A percentile compares a stretch with the other conserved stretches of the same genome.
These are phyloP conservation scores for Sitophilus oryzae DNA, from an alignment of 1,140 invertebrate species.

Conservation along the genomic window DNA sequence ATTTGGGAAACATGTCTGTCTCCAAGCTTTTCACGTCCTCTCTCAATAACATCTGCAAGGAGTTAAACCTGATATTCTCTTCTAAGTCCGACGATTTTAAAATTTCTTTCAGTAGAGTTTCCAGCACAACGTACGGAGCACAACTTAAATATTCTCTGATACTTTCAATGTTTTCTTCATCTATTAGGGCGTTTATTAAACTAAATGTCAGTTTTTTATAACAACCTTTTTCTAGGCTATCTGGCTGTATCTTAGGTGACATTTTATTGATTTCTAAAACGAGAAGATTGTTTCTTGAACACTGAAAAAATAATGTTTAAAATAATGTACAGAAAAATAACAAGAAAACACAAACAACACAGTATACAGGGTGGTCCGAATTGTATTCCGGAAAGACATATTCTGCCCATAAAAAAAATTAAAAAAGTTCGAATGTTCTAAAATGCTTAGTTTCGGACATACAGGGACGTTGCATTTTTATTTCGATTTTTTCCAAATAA, in stretches of 20 bases:
- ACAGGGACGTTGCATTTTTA: too few species aligned
- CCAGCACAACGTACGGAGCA: constrained; percentile 50
- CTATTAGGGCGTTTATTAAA: constrained; percentile 35
- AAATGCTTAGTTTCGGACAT: too few species aligned
- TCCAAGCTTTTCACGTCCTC: constrained; percentile 56
- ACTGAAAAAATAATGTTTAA: too few species aligned
- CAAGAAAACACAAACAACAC: background rate
- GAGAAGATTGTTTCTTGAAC: too few species aligned
- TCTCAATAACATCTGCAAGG: constrained; percentile 55
- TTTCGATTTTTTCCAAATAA: too few species aligned
- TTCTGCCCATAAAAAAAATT: too few species aligned
- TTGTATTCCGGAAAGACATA: too few species aligned
- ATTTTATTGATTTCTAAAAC: constrained; percentile 26
- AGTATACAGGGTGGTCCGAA: too few species aligned
- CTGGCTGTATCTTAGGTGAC: constrained; percentile 38
- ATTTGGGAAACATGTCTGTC: constrained; percentile 58
- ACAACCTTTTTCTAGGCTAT: constrained; percentile 29
- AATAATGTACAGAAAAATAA: background rate
- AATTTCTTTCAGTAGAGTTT: constrained; percentile 52
- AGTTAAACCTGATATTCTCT: constrained; percentile 56
- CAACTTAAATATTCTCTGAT: constrained; percentile 32
- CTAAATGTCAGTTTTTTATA: constrained; percentile 32
- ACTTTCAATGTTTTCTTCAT: constrained; percentile 35
- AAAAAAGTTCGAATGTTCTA: too few species aligned
- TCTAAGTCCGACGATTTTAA: constrained; percentile 48